Evolutionary conservation across 2,888 invertebrate species (phyloP).

Genomic region (Craniophora ligustri): DNA sequence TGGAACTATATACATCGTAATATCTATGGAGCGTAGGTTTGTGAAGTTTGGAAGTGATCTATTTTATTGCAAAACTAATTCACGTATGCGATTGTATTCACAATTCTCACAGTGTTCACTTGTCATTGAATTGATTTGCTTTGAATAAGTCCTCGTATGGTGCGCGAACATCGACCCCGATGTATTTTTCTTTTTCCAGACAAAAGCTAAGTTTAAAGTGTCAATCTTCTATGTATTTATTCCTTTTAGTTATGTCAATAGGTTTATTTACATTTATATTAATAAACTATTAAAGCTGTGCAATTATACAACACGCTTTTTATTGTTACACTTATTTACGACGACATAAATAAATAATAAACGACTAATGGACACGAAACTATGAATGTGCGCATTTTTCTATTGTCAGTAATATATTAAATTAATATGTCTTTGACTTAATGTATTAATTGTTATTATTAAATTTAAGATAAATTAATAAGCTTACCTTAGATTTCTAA

Average conservation of each 20-base stretch:
- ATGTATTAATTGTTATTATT: too few relatives aligned
- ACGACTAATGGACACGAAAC: not conserved
- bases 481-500: too few relatives aligned
- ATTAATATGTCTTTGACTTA: too few relatives aligned
- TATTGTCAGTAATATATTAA: not conserved
- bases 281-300: not conserved
- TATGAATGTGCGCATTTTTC: not conserved
- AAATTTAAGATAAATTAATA: too few relatives aligned
- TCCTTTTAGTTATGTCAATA: not conserved
- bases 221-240: not conserved
- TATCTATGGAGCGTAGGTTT: slow-evolving; percentile 56
- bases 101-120: slow-evolving; percentile 44
- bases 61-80: slow-evolving; percentile 54
- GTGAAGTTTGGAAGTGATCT: slow-evolving; percentile 51
- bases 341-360: too few relatives aligned
- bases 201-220: not conserved
- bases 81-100: slow-evolving; percentile 41
- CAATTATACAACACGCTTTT: not conserved
- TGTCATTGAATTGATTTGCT: slow-evolving; percentile 47
- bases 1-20: too few relatives aligned
- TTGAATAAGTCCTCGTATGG: slow-evolving; percentile 37
- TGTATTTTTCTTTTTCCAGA: slow-evolving; percentile 1
- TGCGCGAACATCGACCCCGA: slow-evolving; percentile 33
- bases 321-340: not conserved
- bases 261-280: not conserved